Conservation (phyloP, 2,888 invertebrate genomes). For the Caenorhabditis virilis region DNA sequence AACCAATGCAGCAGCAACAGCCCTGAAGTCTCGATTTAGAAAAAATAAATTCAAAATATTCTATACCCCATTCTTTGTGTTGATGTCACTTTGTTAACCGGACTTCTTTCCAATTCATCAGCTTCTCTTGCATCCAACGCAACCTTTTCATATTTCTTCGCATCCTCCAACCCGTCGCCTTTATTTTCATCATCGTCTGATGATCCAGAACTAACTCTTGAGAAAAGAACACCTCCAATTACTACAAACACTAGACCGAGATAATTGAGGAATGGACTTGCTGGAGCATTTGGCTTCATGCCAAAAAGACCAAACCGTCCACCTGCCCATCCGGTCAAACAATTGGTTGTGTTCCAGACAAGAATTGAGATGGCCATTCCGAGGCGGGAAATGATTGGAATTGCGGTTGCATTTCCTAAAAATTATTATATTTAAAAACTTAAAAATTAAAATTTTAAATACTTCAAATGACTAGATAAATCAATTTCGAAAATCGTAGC, state of each 20-base stretch:
- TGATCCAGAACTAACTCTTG: slow-evolving; percentile 39
- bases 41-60: background rate
- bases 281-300: slow-evolving; percentile 50
- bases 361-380: slow-evolving; percentile 70
- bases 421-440: background rate
- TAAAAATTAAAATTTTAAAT: too few relatives aligned
- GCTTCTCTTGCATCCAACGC: background rate
- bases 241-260: slow-evolving; percentile 59
- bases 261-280: slow-evolving; percentile 57
- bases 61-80: background rate
- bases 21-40: slow-evolving; percentile 65
- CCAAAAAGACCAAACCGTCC: slow-evolving; percentile 65
- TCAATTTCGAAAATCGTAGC: too few relatives aligned
- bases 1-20: slow-evolving; percentile 68
- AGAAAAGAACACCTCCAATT: slow-evolving; percentile 61
- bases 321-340: slow-evolving; percentile 69
- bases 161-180: too few relatives aligned
- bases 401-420: slow-evolving; percentile 71
- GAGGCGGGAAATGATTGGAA: slow-evolving; percentile 70
- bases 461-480: too few relatives aligned
- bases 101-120: background rate
- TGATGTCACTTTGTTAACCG: too few relatives aligned
- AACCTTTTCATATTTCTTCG: background rate
- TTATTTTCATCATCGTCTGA: too few relatives aligned
- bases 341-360: slow-evolving; percentile 71